Evolutionary conservation across 2,888 invertebrate species (phyloP).

Genomic region (Holacanthella duospinosa): DNA sequence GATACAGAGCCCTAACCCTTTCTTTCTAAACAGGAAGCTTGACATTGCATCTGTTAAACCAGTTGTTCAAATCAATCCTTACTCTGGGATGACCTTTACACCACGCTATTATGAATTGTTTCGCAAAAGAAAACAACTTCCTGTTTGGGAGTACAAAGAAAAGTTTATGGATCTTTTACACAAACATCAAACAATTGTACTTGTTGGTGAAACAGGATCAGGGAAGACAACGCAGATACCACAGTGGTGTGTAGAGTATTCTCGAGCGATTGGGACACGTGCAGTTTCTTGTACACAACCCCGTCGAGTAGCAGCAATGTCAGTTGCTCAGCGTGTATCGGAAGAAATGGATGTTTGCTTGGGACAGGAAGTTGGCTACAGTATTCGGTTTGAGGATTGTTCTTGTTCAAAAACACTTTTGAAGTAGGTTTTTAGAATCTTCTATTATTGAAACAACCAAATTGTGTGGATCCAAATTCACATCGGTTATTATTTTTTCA

Average conservation of each 20-base stretch:
- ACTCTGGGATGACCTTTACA: slow-evolving; percentile 72
- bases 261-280: slow-evolving; percentile 54
- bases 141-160: slow-evolving; percentile 94
- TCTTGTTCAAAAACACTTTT: slow-evolving; percentile 85
- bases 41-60: slow-evolving; percentile 36
- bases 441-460: neutral
- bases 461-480: neutral
- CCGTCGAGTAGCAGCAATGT: slow-evolving; percentile 97
- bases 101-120: slow-evolving; percentile 73
- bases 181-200: slow-evolving; percentile 84
- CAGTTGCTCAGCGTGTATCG: slow-evolving; percentile 94
- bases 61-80: slow-evolving; percentile 54
- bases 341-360: slow-evolving; percentile 98
- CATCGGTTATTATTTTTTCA: slow-evolving; percentile 40
- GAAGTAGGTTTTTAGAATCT: slow-evolving; percentile 52
- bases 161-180: slow-evolving; percentile 91
- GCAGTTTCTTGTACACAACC: slow-evolving; percentile 95
- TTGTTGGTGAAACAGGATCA: slow-evolving; percentile 99
- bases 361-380: slow-evolving; percentile 83
- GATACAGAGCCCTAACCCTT: too few relatives aligned
- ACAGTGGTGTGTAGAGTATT: slow-evolving; percentile 77
- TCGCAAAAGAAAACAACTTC: slow-evolving; percentile 77
- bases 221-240: slow-evolving; percentile 99
- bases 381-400: slow-evolving; percentile 98
- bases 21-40: slow-evolving; percentile 1